These are phyloP conservation scores for Caradrina kadenii DNA, from an alignment of 2,888 invertebrate species.

Conservation along the genomic window DNA sequence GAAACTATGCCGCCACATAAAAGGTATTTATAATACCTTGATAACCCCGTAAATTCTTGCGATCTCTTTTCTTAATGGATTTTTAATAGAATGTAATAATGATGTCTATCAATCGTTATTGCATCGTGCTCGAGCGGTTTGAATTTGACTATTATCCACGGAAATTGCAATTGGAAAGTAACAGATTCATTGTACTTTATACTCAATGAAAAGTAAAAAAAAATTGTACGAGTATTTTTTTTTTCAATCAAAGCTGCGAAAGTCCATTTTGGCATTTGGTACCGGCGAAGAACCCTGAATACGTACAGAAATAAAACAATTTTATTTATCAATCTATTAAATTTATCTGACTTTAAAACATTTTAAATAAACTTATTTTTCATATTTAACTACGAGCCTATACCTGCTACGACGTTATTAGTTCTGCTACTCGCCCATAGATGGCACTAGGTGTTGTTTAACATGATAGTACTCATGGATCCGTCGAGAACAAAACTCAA, in stretches of 20 bases:
- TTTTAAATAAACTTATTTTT: background rate
- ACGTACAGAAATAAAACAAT: background rate
- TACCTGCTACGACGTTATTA: constrained; percentile 9
- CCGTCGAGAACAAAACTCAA: constrained; percentile 24
- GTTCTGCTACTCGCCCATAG: constrained; percentile 79
- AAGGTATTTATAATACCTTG: constrained; percentile 35
- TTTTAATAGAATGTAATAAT: constrained; percentile 47
- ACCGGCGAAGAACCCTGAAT: too few relatives aligned
- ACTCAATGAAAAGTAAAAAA: background rate
- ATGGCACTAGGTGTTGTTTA: constrained; percentile 72
- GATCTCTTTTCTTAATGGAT: constrained; percentile 34
- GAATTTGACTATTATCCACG: constrained; percentile 10
- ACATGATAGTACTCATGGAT: constrained; percentile 7
- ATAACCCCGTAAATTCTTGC: constrained; percentile 33
- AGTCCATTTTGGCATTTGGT: background rate
- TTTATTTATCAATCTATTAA: background rate
- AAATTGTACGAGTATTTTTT: background rate
- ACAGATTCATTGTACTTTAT: constrained; percentile 1
- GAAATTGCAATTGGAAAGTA: constrained; percentile 28
- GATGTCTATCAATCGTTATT: constrained; percentile 17
- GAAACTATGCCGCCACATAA: constrained; percentile 54
- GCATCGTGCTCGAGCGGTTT: constrained; percentile 8
- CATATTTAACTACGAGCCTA: constrained; percentile 7
- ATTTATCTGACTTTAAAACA: background rate
- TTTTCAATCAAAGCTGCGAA: background rate